A percentile compares a stretch with the other conserved stretches of the same genome.
These are phyloP conservation scores for Zonotrichia albicollis DNA, from an alignment of 2,797 vertebrate species.

Conservation along the genomic window DNA sequence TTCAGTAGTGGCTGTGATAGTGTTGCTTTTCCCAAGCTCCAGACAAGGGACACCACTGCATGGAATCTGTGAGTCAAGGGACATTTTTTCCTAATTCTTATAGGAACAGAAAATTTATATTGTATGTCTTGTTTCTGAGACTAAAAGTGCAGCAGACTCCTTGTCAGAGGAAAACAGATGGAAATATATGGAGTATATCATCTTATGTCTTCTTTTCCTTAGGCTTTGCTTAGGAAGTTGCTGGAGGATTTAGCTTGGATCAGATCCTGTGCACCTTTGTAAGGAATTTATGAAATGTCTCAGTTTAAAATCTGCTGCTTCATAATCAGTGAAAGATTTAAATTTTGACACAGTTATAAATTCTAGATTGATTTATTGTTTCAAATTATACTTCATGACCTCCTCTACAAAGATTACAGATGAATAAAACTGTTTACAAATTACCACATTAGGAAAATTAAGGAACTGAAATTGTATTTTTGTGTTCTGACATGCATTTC, in stretches of 20 bases:
- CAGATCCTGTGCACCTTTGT: neutral
- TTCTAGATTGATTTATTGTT: neutral
- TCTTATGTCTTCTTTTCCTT: neutral
- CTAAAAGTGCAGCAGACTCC: neutral
- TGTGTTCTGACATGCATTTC: neutral
- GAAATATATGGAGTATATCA: neutral
- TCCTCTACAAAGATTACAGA: neutral
- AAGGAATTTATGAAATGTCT: neutral
- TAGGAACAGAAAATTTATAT: neutral
- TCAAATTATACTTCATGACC: neutral
- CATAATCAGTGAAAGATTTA: neutral
- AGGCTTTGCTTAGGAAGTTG: neutral
- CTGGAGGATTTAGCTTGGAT: neutral
- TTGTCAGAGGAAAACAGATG: neutral
- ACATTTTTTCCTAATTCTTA: neutral
- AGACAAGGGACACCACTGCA: neutral
- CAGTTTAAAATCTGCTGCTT: neutral
- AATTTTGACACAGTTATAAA: neutral
- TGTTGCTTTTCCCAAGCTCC: neutral
- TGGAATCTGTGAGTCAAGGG: neutral
- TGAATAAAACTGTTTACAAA: neutral
- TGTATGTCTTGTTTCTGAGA: neutral
- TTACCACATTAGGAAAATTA: neutral
- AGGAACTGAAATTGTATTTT: neutral
- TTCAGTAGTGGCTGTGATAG: neutral